Conservation (phyloP, 2,797 vertebrate genomes). For the Fringilla coelebs region DNA sequence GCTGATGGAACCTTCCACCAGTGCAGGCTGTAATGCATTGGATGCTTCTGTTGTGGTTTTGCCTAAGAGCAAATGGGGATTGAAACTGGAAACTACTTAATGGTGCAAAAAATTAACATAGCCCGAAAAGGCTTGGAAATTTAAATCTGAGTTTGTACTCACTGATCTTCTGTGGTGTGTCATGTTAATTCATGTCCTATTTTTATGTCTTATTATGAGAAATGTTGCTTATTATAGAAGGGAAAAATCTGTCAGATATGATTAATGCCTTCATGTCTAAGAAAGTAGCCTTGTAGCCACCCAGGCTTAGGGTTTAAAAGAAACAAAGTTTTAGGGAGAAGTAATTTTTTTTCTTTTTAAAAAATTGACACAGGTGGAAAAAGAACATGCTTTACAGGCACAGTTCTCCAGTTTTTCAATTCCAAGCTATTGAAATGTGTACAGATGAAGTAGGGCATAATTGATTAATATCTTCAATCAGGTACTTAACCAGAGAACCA, state of each 20-base stretch:
- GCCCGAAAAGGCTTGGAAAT: slow-evolving; percentile 27
- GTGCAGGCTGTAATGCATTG: neutral
- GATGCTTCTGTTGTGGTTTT: slow-evolving; percentile 7
- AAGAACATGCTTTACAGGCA: neutral
- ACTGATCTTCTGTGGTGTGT: neutral
- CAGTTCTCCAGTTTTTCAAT: neutral
- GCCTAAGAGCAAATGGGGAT: neutral
- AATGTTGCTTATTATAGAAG: slow-evolving; percentile 14
- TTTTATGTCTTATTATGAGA: slow-evolving; percentile 33
- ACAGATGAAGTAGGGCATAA: neutral
- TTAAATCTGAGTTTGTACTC: slow-evolving; percentile 22
- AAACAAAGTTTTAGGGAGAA: neutral
- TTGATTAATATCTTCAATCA: neutral
- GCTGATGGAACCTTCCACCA: neutral
- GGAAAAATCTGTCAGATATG: neutral
- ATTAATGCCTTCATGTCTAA: neutral
- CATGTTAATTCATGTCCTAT: slow-evolving; percentile 1
- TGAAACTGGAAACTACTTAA: slow-evolving; percentile 54
- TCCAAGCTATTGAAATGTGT: neutral
- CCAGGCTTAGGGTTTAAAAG: neutral
- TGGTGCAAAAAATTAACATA: slow-evolving; percentile 46
- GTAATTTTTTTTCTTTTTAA: neutral
- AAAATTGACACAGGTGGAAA: neutral
- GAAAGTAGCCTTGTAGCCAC: neutral
- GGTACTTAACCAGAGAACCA: neutral